phyloP scores from a whole-genome alignment of 2,113 vertebrate species.

The Rhinolophus sinicus region DNA sequence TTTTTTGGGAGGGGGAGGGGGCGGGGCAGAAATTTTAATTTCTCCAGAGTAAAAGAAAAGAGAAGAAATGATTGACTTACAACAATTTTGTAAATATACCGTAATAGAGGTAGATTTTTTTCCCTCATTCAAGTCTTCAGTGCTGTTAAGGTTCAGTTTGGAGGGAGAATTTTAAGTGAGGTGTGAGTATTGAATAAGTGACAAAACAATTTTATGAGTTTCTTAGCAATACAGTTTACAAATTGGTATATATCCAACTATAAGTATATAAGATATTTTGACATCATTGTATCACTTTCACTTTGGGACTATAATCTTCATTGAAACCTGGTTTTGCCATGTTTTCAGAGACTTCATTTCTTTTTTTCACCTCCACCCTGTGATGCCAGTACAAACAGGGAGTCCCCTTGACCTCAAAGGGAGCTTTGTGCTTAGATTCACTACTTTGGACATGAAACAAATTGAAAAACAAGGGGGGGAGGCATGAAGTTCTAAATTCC shows the following conservation, averaged over 20 bases:
- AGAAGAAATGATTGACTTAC: neutral
- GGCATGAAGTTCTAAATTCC: constrained; percentile 63
- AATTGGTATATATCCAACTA: neutral
- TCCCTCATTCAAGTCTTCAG: neutral
- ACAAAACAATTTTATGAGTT: neutral
- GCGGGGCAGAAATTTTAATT: constrained; percentile 26
- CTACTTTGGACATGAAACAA: constrained; percentile 52
- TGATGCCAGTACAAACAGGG: constrained; percentile 66
- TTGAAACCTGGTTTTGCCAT: constrained; percentile 54
- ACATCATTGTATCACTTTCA: neutral
- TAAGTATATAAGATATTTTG: neutral
- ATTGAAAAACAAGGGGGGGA: neutral
- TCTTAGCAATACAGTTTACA: neutral
- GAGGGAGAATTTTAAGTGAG: neutral
- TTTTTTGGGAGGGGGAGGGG: too few relatives aligned
- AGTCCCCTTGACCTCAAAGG: constrained; percentile 68
- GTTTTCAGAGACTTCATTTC: constrained; percentile 46
- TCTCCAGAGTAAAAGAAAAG: constrained; percentile 12
- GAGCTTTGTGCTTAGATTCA: constrained; percentile 68
- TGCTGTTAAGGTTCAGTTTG: neutral
- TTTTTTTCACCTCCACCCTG: constrained; percentile 45
- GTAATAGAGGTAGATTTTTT: neutral
- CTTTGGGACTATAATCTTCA: neutral
- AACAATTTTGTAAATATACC: neutral
- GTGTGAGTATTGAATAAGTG: neutral